Percentiles rank a stretch among this genome's conserved stretches.
Evolutionary conservation across 2,113 vertebrate genomes (phyloP).

Genomic region (Macrotus californicus): DNA sequence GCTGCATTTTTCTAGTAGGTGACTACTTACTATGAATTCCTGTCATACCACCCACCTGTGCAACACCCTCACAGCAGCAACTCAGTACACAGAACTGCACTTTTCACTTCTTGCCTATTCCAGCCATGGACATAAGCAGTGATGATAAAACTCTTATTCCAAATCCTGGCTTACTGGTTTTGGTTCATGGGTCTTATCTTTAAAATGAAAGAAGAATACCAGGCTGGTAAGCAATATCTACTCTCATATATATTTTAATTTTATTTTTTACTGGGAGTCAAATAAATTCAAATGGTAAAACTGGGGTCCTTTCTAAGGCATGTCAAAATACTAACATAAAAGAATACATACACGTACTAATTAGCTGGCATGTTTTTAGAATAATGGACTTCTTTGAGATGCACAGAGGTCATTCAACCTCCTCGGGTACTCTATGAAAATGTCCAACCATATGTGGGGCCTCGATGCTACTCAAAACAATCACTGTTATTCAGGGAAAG

Average conservation of each 20-base stretch:
- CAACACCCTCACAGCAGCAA: not conserved
- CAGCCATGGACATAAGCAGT: not conserved
- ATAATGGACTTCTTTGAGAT: not conserved
- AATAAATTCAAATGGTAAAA: not conserved
- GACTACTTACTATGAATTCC: constrained; percentile 3
- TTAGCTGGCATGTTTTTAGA: not conserved
- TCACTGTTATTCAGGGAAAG: not conserved
- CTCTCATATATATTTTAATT: not conserved
- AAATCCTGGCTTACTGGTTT: not conserved
- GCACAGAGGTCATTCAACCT: not conserved
- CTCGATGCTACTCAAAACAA: not conserved
- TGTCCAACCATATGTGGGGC: not conserved
- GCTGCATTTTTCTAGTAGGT: not conserved
- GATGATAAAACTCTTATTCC: not conserved
- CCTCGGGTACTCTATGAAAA: not conserved
- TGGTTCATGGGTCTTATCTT: not conserved
- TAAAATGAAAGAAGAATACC: not conserved
- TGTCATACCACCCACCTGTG: not conserved
- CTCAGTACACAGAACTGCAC: not conserved
- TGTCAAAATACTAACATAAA: not conserved
- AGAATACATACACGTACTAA: not conserved
- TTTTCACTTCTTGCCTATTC: not conserved
- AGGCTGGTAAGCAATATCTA: not conserved
- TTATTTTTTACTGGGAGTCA: not conserved
- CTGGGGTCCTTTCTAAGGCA: not conserved